A percentile compares a stretch with the other conserved stretches of the same genome.
Evolutionary conservation across 2,113 vertebrate genomes (phyloP).

Genomic region (Stegastes partitus): DNA sequence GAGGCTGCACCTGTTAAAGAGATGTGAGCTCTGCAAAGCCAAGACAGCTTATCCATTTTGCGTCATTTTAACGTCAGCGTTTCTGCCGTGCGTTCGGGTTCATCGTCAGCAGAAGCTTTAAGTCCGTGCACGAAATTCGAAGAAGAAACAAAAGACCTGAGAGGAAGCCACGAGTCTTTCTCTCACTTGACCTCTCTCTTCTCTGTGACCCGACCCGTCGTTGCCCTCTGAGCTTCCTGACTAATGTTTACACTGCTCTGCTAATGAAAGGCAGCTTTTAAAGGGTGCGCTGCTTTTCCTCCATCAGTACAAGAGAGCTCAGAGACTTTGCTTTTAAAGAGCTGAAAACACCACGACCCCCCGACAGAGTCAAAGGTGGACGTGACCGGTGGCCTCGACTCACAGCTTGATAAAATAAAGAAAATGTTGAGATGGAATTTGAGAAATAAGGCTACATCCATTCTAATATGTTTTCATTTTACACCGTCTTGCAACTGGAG

Average conservation of each 20-base stretch:
- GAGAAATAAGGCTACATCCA: too few species aligned
- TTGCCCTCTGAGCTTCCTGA: conserved; percentile 50
- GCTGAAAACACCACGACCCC: conserved; percentile 10
- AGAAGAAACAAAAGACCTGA: conserved; percentile 12
- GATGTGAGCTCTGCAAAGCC: conserved; percentile 18
- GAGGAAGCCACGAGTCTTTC: background rate
- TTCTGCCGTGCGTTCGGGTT: background rate
- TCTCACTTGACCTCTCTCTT: conserved; percentile 51
- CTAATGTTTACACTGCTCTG: conserved; percentile 57
- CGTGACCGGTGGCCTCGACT: too few species aligned
- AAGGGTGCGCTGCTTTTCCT: conserved; percentile 23
- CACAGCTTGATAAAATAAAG: too few species aligned
- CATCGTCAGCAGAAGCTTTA: conserved; percentile 15
- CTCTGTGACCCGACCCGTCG: conserved; percentile 42
- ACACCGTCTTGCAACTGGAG: too few species aligned
- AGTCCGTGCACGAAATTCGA: background rate
- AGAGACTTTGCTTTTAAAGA: conserved; percentile 15
- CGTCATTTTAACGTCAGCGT: conserved; percentile 4
- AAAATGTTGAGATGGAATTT: too few species aligned
- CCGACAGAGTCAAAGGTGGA: background rate
- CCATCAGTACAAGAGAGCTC: conserved; percentile 22
- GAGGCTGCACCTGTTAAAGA: conserved; percentile 11
- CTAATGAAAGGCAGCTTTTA: conserved; percentile 69
- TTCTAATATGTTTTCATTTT: too few species aligned
- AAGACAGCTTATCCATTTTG: conserved; percentile 15